phyloP scores from a whole-genome alignment of 2,797 vertebrate species.

The Coracias cyanogaster region DNA sequence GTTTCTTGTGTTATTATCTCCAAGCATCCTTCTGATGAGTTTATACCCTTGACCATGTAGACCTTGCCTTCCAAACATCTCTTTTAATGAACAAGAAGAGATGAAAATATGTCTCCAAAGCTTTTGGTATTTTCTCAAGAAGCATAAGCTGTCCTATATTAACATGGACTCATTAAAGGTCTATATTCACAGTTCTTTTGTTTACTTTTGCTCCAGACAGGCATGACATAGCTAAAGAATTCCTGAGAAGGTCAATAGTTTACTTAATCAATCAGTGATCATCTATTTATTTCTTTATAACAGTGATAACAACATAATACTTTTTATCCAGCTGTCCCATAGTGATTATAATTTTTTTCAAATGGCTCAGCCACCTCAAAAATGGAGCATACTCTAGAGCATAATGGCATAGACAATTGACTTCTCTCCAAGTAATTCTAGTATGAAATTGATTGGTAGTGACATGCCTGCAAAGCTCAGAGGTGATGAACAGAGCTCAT shows the following conservation, averaged over 20 bases:
- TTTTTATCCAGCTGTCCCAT: neutral
- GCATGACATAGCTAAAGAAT: neutral
- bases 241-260: neutral
- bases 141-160: neutral
- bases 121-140: neutral
- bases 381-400: neutral
- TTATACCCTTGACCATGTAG: neutral
- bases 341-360: neutral
- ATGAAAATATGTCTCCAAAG: neutral
- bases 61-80: neutral
- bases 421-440: neutral
- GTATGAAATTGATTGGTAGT: neutral
- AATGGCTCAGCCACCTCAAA: neutral
- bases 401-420: neutral
- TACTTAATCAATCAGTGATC: neutral
- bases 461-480: neutral
- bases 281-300: slow-evolving; percentile 14
- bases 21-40: neutral
- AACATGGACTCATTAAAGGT: neutral
- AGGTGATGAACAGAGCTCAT: neutral
- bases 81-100: slow-evolving; percentile 18
- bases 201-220: neutral
- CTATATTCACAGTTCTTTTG: neutral
- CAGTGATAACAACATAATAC: neutral
- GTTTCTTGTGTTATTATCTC: neutral